Evolutionary conservation across 2,888 invertebrate species (phyloP).

Genomic region (Crioceris asparagi): DNA sequence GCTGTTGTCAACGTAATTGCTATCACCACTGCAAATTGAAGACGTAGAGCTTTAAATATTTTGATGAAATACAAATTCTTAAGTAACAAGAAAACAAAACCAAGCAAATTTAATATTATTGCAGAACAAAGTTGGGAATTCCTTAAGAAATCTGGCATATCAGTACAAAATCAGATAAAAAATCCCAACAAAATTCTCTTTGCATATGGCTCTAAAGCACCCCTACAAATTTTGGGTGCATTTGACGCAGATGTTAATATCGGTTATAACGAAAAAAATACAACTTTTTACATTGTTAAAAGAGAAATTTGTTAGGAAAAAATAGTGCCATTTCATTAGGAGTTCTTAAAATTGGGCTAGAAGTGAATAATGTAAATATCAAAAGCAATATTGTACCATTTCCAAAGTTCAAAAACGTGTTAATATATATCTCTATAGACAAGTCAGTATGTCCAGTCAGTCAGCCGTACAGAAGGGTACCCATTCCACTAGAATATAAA

Average conservation of each 20-base stretch:
- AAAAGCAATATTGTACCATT: slow-evolving; percentile 5
- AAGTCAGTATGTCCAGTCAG: slow-evolving; percentile 19
- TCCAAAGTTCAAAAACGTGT: slow-evolving; percentile 12
- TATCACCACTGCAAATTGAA: no score
- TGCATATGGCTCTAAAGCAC: slow-evolving; percentile 9
- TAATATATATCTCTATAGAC: slow-evolving; percentile 4
- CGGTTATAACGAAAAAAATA: slow-evolving; percentile 8
- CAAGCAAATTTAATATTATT: slow-evolving; percentile 7
- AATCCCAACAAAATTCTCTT: slow-evolving; percentile 2
- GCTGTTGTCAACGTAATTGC: no score
- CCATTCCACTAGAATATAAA: slow-evolving; percentile 24
- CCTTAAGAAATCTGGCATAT: slow-evolving; percentile 6
- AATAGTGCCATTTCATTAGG: slow-evolving; percentile 10
- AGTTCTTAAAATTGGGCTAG: slow-evolving; percentile 7
- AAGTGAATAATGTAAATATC: slow-evolving; percentile 8
- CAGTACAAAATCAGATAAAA: slow-evolving; percentile 6
- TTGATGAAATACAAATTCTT: no score
- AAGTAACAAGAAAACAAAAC: no score
- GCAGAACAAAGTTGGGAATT: slow-evolving; percentile 3
- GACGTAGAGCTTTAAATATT: no score
- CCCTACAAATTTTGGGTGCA: slow-evolving; percentile 15
- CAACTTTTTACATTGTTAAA: slow-evolving; percentile 17
- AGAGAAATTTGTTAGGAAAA: slow-evolving; percentile 14
- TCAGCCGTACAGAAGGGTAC: slow-evolving; percentile 26
- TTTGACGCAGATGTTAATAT: slow-evolving; percentile 17